A percentile compares a stretch with the other conserved stretches of the same genome.
phyloP scores from a whole-genome alignment of 1,140 invertebrate genomes.

The Heliconius nattereri region DNA sequence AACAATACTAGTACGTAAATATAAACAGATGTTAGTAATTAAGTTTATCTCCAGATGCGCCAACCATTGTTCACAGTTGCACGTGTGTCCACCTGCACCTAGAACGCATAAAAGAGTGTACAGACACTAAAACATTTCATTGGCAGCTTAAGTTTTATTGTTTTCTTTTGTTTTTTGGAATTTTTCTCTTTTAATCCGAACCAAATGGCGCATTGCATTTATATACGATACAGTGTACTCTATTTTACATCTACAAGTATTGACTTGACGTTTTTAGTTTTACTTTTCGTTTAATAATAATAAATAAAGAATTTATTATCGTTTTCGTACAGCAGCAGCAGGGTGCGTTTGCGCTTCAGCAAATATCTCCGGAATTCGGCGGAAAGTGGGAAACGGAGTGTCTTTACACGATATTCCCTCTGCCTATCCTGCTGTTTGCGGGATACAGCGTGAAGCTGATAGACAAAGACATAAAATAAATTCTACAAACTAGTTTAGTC shows the following conservation, averaged over 20 bases:
- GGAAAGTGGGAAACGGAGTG: too few relatives aligned
- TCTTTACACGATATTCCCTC: too few relatives aligned
- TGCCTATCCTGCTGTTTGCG: too few relatives aligned
- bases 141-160: constrained; percentile 28
- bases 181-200: constrained; percentile 11
- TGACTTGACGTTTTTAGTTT: neutral
- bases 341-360: too few relatives aligned
- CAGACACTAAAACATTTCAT: constrained; percentile 27
- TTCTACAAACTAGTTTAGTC: neutral
- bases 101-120: constrained; percentile 23
- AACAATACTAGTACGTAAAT: constrained; percentile 18
- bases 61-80: constrained; percentile 32
- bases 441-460: too few relatives aligned
- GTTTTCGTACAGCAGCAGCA: too few relatives aligned
- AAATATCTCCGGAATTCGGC: too few relatives aligned
- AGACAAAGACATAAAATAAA: neutral
- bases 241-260: neutral
- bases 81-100: constrained; percentile 24
- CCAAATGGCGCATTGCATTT: constrained; percentile 19
- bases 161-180: neutral
- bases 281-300: too few relatives aligned
- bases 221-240: neutral
- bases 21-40: constrained; percentile 36
- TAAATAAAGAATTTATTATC: too few relatives aligned
- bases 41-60: constrained; percentile 38